Evolutionary conservation across 2,797 vertebrate species (phyloP).

Genomic region (Catamblyrhynchus diadema): DNA sequence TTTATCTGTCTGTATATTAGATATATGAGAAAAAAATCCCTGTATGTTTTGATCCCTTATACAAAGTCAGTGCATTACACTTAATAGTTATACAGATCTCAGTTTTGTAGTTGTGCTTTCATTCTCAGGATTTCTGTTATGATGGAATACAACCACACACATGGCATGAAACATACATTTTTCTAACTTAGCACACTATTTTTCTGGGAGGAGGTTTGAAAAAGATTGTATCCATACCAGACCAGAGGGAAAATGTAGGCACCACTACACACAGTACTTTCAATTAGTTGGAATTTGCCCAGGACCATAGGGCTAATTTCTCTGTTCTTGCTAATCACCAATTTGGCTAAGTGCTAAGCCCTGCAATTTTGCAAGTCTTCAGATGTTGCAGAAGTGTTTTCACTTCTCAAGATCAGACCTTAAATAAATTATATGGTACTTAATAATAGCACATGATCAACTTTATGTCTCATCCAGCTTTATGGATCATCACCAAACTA

Average conservation of each 20-base stretch:
- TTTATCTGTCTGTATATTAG: background rate
- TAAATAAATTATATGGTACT: slow-evolving; percentile 32
- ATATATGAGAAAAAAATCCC: background rate
- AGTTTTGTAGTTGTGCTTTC: background rate
- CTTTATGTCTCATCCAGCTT: slow-evolving; percentile 10
- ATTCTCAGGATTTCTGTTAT: background rate
- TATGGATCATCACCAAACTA: slow-evolving; percentile 11
- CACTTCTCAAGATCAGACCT: background rate
- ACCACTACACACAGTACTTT: background rate
- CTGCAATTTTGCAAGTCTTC: slow-evolving; percentile 21
- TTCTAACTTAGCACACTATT: background rate
- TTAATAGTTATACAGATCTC: background rate
- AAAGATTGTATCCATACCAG: background rate
- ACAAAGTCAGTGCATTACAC: background rate
- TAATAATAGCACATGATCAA: slow-evolving; percentile 7
- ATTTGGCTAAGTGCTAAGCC: background rate
- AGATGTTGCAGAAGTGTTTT: slow-evolving; percentile 5
- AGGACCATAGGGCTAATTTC: background rate
- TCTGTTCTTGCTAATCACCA: background rate
- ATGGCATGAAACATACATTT: background rate
- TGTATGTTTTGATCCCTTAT: background rate
- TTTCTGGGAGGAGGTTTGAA: background rate
- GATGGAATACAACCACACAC: background rate
- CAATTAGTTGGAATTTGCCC: background rate
- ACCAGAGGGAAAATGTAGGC: background rate